Conservation (phyloP, 2,888 invertebrate genomes). For the Neoaliturus tenellus region DNA sequence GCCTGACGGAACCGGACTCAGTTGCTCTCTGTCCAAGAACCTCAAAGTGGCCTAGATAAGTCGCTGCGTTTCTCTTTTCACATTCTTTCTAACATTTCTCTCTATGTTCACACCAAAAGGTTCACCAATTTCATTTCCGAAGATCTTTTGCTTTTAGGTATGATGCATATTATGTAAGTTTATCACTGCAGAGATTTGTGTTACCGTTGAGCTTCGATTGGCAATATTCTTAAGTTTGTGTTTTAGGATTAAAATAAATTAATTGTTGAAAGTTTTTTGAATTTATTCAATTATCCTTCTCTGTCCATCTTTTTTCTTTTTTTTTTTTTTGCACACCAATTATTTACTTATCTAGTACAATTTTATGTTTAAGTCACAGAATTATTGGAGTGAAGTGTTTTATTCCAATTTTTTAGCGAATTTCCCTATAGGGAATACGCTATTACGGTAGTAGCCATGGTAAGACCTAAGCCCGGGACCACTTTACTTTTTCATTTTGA, state of each 20-base stretch:
- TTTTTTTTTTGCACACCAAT: too few species aligned
- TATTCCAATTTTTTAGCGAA: too few species aligned
- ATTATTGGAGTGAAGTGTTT: too few species aligned
- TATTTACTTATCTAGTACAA: too few species aligned
- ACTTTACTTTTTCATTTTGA: too few species aligned
- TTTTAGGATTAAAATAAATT: neutral
- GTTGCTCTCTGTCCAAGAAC: conserved; percentile 86
- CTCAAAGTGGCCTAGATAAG: conserved; percentile 60
- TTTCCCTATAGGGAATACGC: too few species aligned
- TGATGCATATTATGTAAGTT: neutral
- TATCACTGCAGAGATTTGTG: neutral
- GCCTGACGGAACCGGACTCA: conserved; percentile 93
- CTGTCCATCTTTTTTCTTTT: too few species aligned
- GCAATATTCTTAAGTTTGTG: neutral
- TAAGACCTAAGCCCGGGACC: too few species aligned
- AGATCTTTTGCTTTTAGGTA: neutral
- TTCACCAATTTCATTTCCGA: neutral
- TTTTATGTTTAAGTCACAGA: too few species aligned
- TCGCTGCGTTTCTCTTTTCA: neutral
- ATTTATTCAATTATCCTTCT: too few species aligned
- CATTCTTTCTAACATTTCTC: neutral
- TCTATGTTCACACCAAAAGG: neutral
- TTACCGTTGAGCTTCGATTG: neutral
- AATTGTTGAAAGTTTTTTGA: neutral
- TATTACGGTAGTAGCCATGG: too few species aligned